Evolutionary conservation across 2,113 vertebrate species (phyloP), one percentile per base, ranked within the genome.

Genomic region (Onychostruthus taczanowskii): DNA sequence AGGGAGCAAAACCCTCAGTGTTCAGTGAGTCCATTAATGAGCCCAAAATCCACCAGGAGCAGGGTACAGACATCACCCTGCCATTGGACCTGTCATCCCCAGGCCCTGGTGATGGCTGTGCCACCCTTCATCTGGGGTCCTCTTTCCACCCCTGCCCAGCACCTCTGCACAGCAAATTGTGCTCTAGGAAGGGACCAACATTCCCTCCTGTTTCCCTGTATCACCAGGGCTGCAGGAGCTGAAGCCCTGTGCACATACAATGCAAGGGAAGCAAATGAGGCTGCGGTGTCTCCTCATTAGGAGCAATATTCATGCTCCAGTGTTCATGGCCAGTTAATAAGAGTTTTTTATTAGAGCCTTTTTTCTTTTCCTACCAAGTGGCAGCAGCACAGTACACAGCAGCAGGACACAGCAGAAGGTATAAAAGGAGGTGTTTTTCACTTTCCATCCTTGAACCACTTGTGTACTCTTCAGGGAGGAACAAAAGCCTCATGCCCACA

Each of bases 251-350:
- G 33, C 53, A 46, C 58, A 78, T 33, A 21, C 8, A 5, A 24
- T 2, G 19, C 37, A 5, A 49, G 87, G 56, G 41, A 61, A 80
- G 78, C 78, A 87, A 87, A 87, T 20, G 76, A 93, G 52, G 47
- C 87, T 66, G 13, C 28, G 13, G 69, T 7, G 56, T 56, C 52
- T 61, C 75, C 90, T 96, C 95, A 88, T 80, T 74, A 94, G 59
- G 59, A 80, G 78, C 70, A 83, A 89, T 84, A 85, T 91, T 91
- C 87, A 91, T n/a, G 76, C 82, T 92, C 79, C 86, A 70, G 76
- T 79, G 88, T 88, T 87, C 92, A 73, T 2, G 14, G 91, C 35
- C 76, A 50, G 61, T 76, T 95, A 93, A 94, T 74, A 88, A 91
- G 85, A 70, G 63, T 46, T 87, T 89, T 91, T 90, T 92, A 84